Percentiles rank a stretch among this genome's conserved stretches.
These are phyloP conservation scores for Chymomyza procnemis DNA, from an alignment of 2,888 invertebrate genomes.

Conservation along the genomic window DNA sequence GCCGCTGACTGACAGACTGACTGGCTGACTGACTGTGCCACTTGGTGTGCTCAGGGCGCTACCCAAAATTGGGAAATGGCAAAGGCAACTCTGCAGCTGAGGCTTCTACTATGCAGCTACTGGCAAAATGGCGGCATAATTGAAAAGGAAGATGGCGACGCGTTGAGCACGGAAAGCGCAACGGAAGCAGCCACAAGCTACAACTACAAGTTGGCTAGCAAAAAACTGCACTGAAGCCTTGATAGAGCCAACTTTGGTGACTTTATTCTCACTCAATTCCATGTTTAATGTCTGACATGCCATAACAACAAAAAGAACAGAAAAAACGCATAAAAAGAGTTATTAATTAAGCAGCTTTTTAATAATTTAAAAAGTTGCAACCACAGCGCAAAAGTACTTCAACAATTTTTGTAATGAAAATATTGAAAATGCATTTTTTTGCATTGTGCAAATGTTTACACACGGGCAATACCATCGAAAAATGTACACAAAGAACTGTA, in stretches of 20 bases:
- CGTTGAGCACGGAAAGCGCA: slow-evolving; percentile 39
- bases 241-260: not conserved
- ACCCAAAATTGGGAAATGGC: not conserved
- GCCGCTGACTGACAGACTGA: slow-evolving; percentile 41
- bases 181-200: slow-evolving; percentile 46
- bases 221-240: not conserved
- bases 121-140: slow-evolving; percentile 42
- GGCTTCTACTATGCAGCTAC: not conserved
- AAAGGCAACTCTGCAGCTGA: not conserved
- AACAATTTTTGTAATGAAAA: not conserved
- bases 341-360: not conserved
- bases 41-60: slow-evolving; percentile 1
- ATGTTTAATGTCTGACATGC: not conserved
- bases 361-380: not conserved
- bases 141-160: slow-evolving; percentile 64
- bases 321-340: not conserved
- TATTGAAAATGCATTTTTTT: not conserved
- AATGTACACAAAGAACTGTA: not conserved
- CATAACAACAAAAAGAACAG: not conserved
- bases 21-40: slow-evolving; percentile 58
- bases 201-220: not conserved
- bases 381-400: not conserved
- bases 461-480: not conserved
- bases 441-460: not conserved
- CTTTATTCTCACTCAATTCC: not conserved